These are phyloP conservation scores for Nemopilema nomurai DNA, from an alignment of 30 jellyfish, hydroid and myxozoan genomes.

Conservation along the genomic window DNA sequence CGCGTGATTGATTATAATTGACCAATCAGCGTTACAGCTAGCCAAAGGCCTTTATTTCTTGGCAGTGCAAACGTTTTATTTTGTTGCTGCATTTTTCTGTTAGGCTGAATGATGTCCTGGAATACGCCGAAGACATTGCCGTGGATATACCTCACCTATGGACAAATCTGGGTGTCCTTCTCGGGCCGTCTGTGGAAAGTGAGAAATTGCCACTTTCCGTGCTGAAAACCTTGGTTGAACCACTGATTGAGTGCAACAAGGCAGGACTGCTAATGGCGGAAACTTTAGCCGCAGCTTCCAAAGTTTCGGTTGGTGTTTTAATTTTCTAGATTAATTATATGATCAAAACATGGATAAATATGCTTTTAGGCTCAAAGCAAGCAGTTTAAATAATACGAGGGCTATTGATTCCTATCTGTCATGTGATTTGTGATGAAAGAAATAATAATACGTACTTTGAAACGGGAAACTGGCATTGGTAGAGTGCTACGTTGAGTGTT, in stretches of 20 bases:
- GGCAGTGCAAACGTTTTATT: background rate
- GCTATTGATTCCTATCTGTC: too few relatives aligned
- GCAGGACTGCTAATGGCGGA: constrained; percentile 89
- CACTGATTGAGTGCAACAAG: constrained; percentile 61
- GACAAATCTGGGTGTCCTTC: constrained; percentile 70
- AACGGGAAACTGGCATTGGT: too few relatives aligned
- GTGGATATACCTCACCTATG: constrained; percentile 80
- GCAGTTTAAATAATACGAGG: too few relatives aligned
- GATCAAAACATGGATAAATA: too few relatives aligned
- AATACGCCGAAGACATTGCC: constrained; percentile 61
- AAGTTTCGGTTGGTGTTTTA: constrained; percentile 58
- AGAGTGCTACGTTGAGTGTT: too few relatives aligned
- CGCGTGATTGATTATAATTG: too few relatives aligned
- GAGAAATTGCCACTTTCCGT: constrained; percentile 66
- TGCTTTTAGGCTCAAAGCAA: too few relatives aligned
- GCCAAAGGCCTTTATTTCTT: background rate
- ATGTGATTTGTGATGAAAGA: too few relatives aligned
- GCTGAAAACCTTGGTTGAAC: constrained; percentile 67
- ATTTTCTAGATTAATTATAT: background rate
- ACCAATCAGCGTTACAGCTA: too few relatives aligned
- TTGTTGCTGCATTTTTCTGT: background rate
- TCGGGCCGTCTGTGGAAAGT: constrained; percentile 77
- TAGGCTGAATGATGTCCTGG: constrained; percentile 49
- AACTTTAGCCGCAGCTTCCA: constrained; percentile 73
- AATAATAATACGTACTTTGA: too few relatives aligned